Evolutionary conservation across 2,888 invertebrate species (phyloP), one percentile per base, ranked within the genome.

Genomic region (Barypeithes pellucidus): DNA sequence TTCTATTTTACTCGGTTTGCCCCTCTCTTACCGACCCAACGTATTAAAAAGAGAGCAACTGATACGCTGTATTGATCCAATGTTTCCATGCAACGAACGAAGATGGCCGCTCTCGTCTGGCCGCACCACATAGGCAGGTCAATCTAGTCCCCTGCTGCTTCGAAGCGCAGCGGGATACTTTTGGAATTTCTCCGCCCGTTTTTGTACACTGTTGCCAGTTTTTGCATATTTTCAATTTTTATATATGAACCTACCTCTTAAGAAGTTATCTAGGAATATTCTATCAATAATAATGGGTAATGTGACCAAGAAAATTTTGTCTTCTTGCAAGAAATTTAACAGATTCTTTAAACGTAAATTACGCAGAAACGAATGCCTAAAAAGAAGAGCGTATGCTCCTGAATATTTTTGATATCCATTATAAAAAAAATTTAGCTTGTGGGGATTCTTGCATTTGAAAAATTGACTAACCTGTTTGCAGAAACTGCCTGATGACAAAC

Each of bases 91-190:
- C 70, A 77, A 70, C 76, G 76, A 78, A 78, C 79, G 84, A 85
- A 85, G 85, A 85, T 85, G 85, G 85, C 85, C 80, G 81, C 83
- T 83, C 83, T 81, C 84, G 81, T 80, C 78, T 79, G 79, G 78
- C 76, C 80, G 76, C 78, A 83, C 82, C 81, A 82, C 83, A 84
- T 84, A 84, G 85, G 84, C 81, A 81, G 81, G 80, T 73, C 77
- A 77, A 78, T 79, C 80, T 79, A 79, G 77, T 78, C 80, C 80
- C 80, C 81, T 74, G 63, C 81, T 80, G 81, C 80, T 73, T 72
- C 43, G 43, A 71, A 71, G 57, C 63, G 41, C 61, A 59, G 68
- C 73, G 57, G 67, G 73, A 59, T 57, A 41, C 68, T 54, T 41
- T 73, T 61, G 45, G 50, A 63, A 43, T n/a, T 65, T 59, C 73